Evolutionary conservation across 2,888 invertebrate genomes (phyloP).

Genomic region (Lasioglossum morio): DNA sequence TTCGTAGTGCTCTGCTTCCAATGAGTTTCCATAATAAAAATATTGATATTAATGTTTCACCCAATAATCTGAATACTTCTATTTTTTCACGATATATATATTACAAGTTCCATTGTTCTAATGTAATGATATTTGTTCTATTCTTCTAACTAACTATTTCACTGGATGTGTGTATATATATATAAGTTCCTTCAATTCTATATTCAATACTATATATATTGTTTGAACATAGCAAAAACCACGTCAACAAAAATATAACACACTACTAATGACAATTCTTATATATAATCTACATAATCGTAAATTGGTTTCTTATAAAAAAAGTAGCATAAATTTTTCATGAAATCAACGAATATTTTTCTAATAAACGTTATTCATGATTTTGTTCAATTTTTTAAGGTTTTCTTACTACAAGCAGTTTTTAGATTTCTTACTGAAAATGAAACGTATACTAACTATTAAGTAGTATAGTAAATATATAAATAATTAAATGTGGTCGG

Average conservation of each 20-base stretch:
- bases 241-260: background rate
- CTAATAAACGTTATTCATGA: conserved; percentile 23
- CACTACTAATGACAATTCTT: conserved; percentile 7
- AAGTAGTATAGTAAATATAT: background rate
- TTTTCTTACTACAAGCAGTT: background rate
- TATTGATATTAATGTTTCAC: conserved; percentile 8
- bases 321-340: background rate
- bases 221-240: background rate
- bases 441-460: background rate
- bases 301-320: conserved; percentile 14
- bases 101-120: conserved; percentile 21
- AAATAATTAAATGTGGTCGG: background rate
- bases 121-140: conserved; percentile 20
- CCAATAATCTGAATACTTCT: conserved; percentile 12
- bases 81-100: conserved; percentile 12
- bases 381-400: conserved; percentile 2
- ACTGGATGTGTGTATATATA: background rate
- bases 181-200: background rate
- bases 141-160: conserved; percentile 11
- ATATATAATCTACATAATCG: background rate
- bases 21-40: background rate
- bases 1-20: background rate
- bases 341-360: conserved; percentile 15
- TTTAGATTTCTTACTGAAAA: background rate
- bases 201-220: background rate